Percentiles rank a stretch among this genome's conserved stretches.
These are phyloP conservation scores for Phoxinus dragarum DNA, from an alignment of 2,797 vertebrate genomes.

Conservation along the genomic window DNA sequence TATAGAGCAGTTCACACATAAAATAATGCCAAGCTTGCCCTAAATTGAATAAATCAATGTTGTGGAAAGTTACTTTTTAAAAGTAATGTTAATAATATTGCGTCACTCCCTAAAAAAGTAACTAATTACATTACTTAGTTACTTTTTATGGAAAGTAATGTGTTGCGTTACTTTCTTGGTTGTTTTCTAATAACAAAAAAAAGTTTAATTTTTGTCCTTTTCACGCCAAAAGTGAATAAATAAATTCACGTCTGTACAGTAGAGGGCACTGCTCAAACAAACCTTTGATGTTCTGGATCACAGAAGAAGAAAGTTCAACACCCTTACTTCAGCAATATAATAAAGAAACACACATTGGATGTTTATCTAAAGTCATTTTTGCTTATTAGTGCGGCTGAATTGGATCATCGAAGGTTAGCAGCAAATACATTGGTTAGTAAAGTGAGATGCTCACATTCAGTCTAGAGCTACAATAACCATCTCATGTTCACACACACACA, in stretches of 20 bases:
- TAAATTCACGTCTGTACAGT: neutral
- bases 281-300: neutral
- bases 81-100: neutral
- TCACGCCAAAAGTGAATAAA: neutral
- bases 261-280: neutral
- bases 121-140: neutral
- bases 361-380: neutral
- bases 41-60: neutral
- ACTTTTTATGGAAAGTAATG: neutral
- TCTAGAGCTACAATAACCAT: neutral
- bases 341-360: neutral
- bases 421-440: neutral
- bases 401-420: neutral
- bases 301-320: neutral
- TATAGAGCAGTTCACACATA: neutral
- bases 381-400: neutral
- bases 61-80: slow-evolving; percentile 1
- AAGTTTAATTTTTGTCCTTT: neutral
- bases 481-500: too few species aligned
- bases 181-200: too few species aligned
- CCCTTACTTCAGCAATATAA: neutral
- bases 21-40: neutral
- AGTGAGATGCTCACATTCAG: neutral
- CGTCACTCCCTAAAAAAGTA: neutral
- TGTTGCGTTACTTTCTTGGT: neutral